Conservation (phyloP, 2,888 invertebrate species). For the Ennomos fuscantarius region DNA sequence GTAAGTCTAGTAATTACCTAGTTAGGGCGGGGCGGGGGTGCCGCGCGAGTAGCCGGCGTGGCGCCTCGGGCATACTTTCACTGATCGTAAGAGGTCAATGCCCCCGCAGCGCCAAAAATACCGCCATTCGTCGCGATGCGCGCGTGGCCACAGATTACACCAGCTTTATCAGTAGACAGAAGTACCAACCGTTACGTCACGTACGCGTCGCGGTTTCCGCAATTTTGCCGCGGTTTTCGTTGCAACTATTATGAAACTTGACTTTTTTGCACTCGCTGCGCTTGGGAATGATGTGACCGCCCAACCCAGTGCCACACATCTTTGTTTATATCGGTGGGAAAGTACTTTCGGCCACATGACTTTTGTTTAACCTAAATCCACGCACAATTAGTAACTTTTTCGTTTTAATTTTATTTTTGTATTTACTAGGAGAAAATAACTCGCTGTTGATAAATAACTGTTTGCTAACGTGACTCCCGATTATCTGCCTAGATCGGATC, state of each 20-base stretch:
- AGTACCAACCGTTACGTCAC: conserved; percentile 22
- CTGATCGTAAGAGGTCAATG: conserved; percentile 61
- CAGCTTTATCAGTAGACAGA: neutral
- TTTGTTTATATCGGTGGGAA: conserved; percentile 31
- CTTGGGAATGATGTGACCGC: conserved; percentile 39
- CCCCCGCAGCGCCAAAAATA: conserved; percentile 70
- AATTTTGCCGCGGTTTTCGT: conserved; percentile 47
- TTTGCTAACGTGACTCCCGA: conserved; percentile 38
- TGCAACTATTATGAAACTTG: conserved; percentile 33
- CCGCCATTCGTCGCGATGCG: conserved; percentile 44
- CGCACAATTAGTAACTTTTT: conserved; percentile 17
- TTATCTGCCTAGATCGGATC: conserved; percentile 33
- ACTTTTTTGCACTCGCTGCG: conserved; percentile 21
- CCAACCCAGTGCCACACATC: conserved; percentile 36
- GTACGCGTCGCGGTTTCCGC: conserved; percentile 26
- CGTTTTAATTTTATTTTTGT: neutral
- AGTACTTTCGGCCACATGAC: conserved; percentile 16
- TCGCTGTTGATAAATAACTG: conserved; percentile 13
- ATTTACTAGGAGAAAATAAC: neutral
- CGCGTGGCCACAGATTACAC: conserved; percentile 21
- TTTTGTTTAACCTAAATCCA: conserved; percentile 43
- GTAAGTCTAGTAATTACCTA: conserved; percentile 2
- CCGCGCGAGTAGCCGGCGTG: conserved; percentile 64
- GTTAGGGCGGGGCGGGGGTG: conserved; percentile 49
- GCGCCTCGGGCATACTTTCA: conserved; percentile 77